Percentiles rank a stretch among this genome's conserved stretches.
Conservation (phyloP, 2,797 vertebrate species). For the Malurus splendens region DNA sequence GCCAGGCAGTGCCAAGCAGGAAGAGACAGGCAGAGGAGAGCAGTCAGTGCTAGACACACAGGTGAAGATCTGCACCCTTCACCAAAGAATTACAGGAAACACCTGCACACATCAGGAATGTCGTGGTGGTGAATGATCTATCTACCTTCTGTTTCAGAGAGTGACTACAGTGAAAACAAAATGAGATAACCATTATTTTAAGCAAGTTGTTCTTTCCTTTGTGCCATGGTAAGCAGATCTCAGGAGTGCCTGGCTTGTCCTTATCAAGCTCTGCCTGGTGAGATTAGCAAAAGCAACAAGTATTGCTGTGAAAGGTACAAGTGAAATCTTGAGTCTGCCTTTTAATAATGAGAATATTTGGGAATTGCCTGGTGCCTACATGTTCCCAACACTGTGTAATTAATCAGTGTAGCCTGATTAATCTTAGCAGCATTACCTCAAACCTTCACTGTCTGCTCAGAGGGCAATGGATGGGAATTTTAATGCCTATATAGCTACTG, state of each 20-base stretch:
- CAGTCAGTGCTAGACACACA: background rate
- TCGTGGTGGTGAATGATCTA: constrained; percentile 16
- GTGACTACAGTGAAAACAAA: constrained; percentile 26
- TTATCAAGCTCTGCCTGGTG: background rate
- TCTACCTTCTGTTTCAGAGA: constrained; percentile 27
- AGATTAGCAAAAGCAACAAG: background rate
- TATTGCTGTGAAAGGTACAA: background rate
- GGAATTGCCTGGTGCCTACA: background rate
- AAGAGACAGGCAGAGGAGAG: background rate
- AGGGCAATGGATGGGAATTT: background rate
- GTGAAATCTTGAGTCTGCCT: background rate
- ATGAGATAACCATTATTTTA: constrained; percentile 7
- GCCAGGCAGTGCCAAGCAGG: background rate
- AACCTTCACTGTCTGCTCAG: background rate
- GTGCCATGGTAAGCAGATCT: background rate
- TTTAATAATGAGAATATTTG: background rate
- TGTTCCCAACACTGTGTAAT: background rate
- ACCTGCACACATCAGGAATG: constrained; percentile 46
- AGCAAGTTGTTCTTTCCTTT: background rate
- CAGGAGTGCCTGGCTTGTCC: background rate
- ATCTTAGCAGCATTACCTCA: background rate
- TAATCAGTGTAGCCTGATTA: too few species aligned
- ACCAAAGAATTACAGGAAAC: constrained; percentile 37
- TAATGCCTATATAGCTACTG: background rate
- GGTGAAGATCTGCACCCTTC: background rate